A percentile compares a stretch with the other conserved stretches of the same genome.
Conservation (phyloP, 2,888 invertebrate species). For the Gortyna flavago region DNA sequence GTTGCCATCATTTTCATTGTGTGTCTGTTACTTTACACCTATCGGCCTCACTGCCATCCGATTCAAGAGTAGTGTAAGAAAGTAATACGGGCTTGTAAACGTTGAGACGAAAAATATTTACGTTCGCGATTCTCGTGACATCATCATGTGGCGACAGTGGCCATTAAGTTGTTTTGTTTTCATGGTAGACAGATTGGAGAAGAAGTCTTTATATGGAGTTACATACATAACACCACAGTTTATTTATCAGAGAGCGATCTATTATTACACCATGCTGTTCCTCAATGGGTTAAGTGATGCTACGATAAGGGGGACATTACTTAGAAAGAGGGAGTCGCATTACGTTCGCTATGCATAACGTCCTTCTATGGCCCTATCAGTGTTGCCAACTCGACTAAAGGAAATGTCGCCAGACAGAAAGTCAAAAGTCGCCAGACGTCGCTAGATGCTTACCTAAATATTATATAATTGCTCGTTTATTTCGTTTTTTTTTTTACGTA, state of each 20-base stretch:
- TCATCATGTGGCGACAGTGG: slow-evolving; percentile 27
- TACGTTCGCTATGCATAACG: no score
- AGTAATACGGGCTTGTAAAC: not conserved
- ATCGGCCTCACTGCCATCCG: not conserved
- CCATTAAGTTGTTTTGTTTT: slow-evolving; percentile 27
- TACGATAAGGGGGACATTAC: slow-evolving; percentile 9
- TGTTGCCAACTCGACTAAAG: no score
- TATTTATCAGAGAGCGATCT: slow-evolving; percentile 33
- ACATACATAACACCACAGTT: slow-evolving; percentile 33
- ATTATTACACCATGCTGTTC: slow-evolving; percentile 9
- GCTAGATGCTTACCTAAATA: no score
- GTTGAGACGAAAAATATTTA: slow-evolving; percentile 3
- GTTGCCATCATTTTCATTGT: slow-evolving; percentile 27
- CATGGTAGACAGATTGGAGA: slow-evolving; percentile 18
- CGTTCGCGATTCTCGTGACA: slow-evolving; percentile 19
- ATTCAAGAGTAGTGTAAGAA: slow-evolving; percentile 1
- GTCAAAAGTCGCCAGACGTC: no score
- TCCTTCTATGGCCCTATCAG: no score
- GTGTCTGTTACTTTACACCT: slow-evolving; percentile 34
- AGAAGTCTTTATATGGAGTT: slow-evolving; percentile 23
- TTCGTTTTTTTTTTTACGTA: no score
- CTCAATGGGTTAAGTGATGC: slow-evolving; percentile 18
- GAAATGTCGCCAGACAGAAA: no score
- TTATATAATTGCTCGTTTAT: no score
- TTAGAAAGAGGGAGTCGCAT: not conserved